phyloP scores from a whole-genome alignment of 2,888 invertebrate species.

The Drosophila melanosoma region DNA sequence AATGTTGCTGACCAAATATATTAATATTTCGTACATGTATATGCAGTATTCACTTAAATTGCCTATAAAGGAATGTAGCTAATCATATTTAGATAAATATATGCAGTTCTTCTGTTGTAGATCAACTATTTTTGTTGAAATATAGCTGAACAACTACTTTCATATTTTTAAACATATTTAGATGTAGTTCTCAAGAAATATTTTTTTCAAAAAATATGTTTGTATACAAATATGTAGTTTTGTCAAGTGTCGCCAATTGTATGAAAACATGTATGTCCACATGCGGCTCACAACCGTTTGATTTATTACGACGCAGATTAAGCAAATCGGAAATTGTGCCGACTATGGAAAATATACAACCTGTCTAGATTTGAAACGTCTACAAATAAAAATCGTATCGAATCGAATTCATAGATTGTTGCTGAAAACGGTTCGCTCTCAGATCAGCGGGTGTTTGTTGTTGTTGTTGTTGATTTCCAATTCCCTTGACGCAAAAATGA shows the following conservation, averaged over 20 bases:
- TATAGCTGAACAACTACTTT: not conserved
- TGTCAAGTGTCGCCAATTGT: not conserved
- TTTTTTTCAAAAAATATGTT: not conserved
- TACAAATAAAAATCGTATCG: conserved; percentile 41
- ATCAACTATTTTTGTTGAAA: not conserved
- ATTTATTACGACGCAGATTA: conserved; percentile 69
- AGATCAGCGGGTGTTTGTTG: conserved; percentile 24
- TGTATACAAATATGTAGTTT: not conserved
- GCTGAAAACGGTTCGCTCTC: conserved; percentile 16
- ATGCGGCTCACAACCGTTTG: conserved; percentile 47
- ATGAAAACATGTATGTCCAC: not conserved
- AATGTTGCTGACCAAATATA: not conserved
- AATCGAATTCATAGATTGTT: conserved; percentile 40
- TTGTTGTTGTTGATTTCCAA: not conserved
- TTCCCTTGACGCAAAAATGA: conserved; percentile 24
- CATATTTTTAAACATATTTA: not conserved
- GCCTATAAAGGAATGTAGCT: not conserved
- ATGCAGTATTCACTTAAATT: not conserved
- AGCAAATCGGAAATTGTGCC: conserved; percentile 72
- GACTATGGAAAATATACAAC: conserved; percentile 65
- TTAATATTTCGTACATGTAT: not conserved
- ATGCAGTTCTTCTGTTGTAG: not conserved
- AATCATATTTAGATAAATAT: not conserved
- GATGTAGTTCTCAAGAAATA: not conserved
- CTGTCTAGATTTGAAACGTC: conserved; percentile 67